Evolutionary conservation across 1,140 invertebrate genomes (phyloP), one percentile per base, ranked within the genome.

Genomic region (Hetaerina americana): DNA sequence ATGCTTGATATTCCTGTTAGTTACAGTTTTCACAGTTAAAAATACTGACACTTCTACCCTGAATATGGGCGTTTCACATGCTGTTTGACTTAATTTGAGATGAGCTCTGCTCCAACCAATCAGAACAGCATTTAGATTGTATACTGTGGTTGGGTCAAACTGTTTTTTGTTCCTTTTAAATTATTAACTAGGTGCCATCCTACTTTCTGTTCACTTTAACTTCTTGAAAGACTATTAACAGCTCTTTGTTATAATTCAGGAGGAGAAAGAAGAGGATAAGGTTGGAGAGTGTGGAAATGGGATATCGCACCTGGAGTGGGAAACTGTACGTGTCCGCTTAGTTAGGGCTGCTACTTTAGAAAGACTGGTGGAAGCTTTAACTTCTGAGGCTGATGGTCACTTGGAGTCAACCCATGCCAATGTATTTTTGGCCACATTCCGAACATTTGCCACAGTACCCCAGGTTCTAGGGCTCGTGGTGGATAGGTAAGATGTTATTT

Each of bases 381-480:
- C 93, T 66, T 94, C 92, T 67, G 93, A 96, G 77, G 40, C 40
- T 57, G 92, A 96, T 77, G 95, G 95, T 28, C 95, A 98, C 82
- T 84, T 98, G 75, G 96, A 99, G 83, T 97, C 95, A 40, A 97
- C 95, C 8, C 98, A 98, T 81, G 94, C 98, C 79, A 98, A 98
- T 80, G 94, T 98, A 0, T 99, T 98, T 83, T 88, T 99, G 72
- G 93, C 94, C 66, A 97, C 95, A 0, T 97, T 96, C 80, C 85
- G 95, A 72, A 90, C 93, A 24, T 97, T 96, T 80, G 89, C 92
- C 68, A 90, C 88, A 18, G 86, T 92, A 27, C 85, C 85, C 72
- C 87, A 92, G 80, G 95, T 99, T 24, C 83, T 98, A 68, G 88
- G 90, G 73, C 82, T 94, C 67, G 81, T 97, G 69, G 81, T 94